These are phyloP conservation scores for Scaptomyza montana DNA, from an alignment of 1,140 invertebrate species.

Conservation along the genomic window DNA sequence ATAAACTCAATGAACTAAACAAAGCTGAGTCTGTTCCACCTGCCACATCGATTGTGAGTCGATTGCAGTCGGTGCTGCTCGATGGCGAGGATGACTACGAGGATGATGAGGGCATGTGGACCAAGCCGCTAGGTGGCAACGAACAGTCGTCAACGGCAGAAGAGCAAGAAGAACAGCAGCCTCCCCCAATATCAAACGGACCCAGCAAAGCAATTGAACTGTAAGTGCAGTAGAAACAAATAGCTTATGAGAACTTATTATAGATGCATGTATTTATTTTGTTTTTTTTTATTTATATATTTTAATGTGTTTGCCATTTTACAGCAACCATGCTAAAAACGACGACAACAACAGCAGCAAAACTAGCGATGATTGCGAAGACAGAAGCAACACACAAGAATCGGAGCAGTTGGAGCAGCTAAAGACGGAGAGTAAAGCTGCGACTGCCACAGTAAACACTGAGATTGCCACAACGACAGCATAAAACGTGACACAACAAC, in stretches of 20 bases:
- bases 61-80: conserved; percentile 72
- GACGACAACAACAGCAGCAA: conserved; percentile 62
- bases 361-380: conserved; percentile 28
- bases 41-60: conserved; percentile 57
- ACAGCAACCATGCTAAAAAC: conserved; percentile 67
- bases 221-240: conserved; percentile 38
- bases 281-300: no score
- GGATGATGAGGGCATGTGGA: conserved; percentile 82
- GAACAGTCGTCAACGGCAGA: conserved; percentile 14
- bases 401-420: conserved; percentile 39
- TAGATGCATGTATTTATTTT: no score
- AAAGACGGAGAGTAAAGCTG: conserved; percentile 28
- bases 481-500: conserved; percentile 43
- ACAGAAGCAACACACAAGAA: conserved; percentile 46
- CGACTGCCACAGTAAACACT: conserved; percentile 52
- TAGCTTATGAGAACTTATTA: no score
- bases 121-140: conserved; percentile 69
- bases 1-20: conserved; percentile 51
- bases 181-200: conserved; percentile 57
- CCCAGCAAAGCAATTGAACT: conserved; percentile 67
- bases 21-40: conserved; percentile 24
- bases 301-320: conserved; percentile 7
- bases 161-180: conserved; percentile 34
- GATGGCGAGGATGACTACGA: conserved; percentile 79
- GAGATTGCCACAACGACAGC: conserved; percentile 69